Percentiles rank a stretch among this genome's conserved stretches.
Evolutionary conservation across 2,797 vertebrate genomes (phyloP).

Genomic region (Enteromius fasciolatus): DNA sequence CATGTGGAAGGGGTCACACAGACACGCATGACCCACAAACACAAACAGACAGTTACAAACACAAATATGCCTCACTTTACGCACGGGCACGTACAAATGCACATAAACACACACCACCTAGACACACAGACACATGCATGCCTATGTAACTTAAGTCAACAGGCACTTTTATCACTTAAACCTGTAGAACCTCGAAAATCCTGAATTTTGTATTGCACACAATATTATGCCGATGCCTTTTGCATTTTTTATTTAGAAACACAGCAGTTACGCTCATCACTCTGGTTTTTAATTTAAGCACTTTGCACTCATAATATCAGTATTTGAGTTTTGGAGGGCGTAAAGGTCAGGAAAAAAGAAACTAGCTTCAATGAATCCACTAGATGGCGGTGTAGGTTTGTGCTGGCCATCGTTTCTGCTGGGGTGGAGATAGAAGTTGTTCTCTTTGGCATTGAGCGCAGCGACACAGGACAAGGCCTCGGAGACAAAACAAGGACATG

Average conservation of each 20-base stretch:
- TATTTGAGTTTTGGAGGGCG: not conserved
- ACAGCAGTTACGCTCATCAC: not conserved
- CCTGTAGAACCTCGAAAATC: not conserved
- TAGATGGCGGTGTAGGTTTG: constrained; percentile 84
- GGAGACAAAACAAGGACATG: constrained; percentile 28
- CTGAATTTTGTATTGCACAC: not conserved
- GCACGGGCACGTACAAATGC: constrained; percentile 8
- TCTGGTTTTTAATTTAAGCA: not conserved
- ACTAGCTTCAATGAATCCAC: constrained; percentile 59
- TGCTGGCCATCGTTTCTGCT: constrained; percentile 48
- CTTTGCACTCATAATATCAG: not conserved
- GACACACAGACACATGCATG: constrained; percentile 2
- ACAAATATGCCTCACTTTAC: constrained; percentile 31
- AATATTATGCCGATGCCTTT: not conserved
- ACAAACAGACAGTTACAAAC: constrained; percentile 34
- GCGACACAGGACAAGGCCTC: constrained; percentile 33
- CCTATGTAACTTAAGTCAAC: constrained; percentile 4
- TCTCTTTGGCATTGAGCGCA: constrained; percentile 14
- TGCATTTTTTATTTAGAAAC: not conserved
- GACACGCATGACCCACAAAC: constrained; percentile 33
- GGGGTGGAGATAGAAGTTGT: constrained; percentile 1
- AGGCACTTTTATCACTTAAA: not conserved
- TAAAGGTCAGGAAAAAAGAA: not conserved
- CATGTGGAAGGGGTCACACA: constrained; percentile 42
- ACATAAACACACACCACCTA: not conserved